Evolutionary conservation across 2,797 vertebrate genomes (phyloP).

Genomic region (Glossophaga mutica): DNA sequence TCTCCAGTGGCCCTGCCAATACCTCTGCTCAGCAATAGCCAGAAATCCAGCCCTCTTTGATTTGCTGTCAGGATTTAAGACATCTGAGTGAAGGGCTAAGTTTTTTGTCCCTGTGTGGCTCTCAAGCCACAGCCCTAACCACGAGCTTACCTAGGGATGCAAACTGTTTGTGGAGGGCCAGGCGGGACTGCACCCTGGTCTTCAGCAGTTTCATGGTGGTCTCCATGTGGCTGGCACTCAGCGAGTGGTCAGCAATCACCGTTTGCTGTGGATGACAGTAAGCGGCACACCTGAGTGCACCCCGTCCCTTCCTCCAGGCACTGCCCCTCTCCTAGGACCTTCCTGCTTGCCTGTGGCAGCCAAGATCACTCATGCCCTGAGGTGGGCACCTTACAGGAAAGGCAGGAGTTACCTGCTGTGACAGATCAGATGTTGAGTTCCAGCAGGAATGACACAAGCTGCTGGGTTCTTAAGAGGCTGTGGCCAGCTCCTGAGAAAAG

Average conservation of each 20-base stretch:
- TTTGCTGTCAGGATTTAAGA: not conserved
- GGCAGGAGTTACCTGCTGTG: not conserved
- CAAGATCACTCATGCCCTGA: not conserved
- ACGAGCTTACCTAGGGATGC: constrained; percentile 89
- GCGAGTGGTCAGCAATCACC: constrained; percentile 85
- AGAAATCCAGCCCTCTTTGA: not conserved
- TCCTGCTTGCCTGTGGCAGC: not conserved
- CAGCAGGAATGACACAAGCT: not conserved
- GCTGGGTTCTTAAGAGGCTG: not conserved
- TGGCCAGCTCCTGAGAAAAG: not conserved
- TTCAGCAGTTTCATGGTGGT: constrained; percentile 93
- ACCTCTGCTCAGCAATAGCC: not conserved
- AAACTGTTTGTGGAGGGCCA: constrained; percentile 96
- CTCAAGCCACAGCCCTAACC: not conserved
- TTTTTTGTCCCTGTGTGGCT: not conserved
- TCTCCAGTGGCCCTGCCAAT: not conserved
- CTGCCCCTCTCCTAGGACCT: not conserved
- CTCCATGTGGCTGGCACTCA: constrained; percentile 98
- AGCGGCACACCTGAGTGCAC: not conserved
- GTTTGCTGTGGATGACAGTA: constrained; percentile 77
- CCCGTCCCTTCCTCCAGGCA: not conserved
- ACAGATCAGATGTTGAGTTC: not conserved
- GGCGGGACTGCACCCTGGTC: constrained; percentile 90
- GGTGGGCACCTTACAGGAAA: not conserved
- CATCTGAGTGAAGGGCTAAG: not conserved